Percentiles rank a stretch among this genome's conserved stretches.
These are phyloP conservation scores for Biston betularia DNA, from an alignment of 2,888 invertebrate species.

Conservation along the genomic window DNA sequence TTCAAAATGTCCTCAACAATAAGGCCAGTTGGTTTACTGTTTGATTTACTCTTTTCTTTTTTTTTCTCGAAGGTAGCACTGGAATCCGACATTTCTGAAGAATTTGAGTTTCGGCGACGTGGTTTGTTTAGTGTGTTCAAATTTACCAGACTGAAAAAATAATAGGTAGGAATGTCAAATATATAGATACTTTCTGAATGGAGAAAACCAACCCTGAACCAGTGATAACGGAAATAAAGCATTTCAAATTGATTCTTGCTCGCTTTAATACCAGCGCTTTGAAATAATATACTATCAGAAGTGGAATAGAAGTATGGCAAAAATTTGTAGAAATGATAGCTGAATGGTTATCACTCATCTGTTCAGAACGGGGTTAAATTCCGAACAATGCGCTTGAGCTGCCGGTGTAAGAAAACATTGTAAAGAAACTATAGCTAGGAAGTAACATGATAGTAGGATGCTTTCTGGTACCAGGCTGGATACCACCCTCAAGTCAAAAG, in stretches of 20 bases:
- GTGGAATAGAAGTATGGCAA: no score
- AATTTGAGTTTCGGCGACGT: constrained; percentile 62
- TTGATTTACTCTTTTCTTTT: constrained; percentile 20
- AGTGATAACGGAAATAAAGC: not conserved
- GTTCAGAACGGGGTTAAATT: no score
- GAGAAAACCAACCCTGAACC: not conserved
- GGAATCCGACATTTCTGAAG: constrained; percentile 44
- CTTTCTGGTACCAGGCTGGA: no score
- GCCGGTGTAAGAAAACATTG: no score
- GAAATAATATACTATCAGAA: not conserved
- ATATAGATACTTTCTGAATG: not conserved
- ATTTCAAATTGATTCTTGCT: no score
- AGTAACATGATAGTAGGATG: no score
- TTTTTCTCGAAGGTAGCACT: not conserved
- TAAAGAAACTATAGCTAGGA: no score
- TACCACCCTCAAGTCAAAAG: no score
- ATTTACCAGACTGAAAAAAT: constrained; percentile 68
- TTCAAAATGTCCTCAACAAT: constrained; percentile 65
- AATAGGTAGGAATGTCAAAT: not conserved
- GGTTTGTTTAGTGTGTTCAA: constrained; percentile 61
- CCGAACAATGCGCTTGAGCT: no score
- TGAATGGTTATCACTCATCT: no score
- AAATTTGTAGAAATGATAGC: no score
- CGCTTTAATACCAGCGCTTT: not conserved
- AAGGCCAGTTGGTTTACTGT: constrained; percentile 39